These are phyloP conservation scores for Odontophorus gujanensis DNA, from an alignment of 2,113 vertebrate species.

Conservation along the genomic window DNA sequence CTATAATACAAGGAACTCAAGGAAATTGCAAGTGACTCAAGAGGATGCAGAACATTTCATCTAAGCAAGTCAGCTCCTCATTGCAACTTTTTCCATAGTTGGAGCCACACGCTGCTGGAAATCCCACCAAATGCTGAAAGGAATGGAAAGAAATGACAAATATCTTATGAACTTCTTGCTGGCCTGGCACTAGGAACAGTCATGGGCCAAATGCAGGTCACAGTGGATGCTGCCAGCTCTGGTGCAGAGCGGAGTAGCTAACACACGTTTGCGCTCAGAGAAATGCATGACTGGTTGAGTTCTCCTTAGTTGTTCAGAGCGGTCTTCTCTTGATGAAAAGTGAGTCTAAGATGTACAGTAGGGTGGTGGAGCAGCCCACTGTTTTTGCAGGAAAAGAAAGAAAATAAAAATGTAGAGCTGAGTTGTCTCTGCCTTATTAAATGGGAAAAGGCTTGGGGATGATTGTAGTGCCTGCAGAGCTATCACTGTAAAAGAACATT, in stretches of 20 bases:
- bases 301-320: neutral
- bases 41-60: conserved; percentile 24
- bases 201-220: neutral
- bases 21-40: conserved; percentile 54
- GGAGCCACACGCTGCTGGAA: conserved; percentile 17
- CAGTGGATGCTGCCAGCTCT: neutral
- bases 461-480: neutral
- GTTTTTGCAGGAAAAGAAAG: neutral
- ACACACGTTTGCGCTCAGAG: neutral
- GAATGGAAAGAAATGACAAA: conserved; percentile 23
- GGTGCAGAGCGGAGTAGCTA: neutral
- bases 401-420: neutral
- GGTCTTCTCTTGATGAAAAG: neutral
- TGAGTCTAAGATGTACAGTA: neutral
- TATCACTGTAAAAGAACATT: neutral
- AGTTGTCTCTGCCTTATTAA: neutral
- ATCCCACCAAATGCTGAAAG: neutral
- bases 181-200: neutral
- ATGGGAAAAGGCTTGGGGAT: neutral
- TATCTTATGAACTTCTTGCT: neutral
- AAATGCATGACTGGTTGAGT: neutral
- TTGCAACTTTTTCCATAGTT: conserved; percentile 44
- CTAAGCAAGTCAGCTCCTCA: conserved; percentile 20
- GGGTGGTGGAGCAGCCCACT: neutral
- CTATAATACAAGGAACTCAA: neutral